Base-by-base conservation (phyloP, 2,888 invertebrate species). In the Dolichopus griseipennis region DNA sequence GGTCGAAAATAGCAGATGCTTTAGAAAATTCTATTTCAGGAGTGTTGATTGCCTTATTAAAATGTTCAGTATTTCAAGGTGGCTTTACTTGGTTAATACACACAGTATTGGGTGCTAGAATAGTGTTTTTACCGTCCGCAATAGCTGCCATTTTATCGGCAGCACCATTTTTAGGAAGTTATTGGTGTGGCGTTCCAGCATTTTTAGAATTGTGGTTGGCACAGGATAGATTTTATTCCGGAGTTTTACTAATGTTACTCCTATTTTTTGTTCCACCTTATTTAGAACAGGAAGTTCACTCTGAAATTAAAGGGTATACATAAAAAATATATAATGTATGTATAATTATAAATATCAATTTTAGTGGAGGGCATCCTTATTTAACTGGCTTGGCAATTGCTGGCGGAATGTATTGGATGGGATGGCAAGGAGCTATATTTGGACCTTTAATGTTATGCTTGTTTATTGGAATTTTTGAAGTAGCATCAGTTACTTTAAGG, bases 81-180 rank as follows among this genome's bases (percentile, higher is more conserved):
- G 85, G 98, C 72, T 99, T 97, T 89, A 98, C 98, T 0, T 99
- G 97, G 95, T 87, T 98, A 71, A 92, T 95, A 67, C 98, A 99
- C 81, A 95, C 93, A 72, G 83, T 98, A 15, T 97, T 98, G 78
- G 93, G 93, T 69, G 92, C 92, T 5, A 93, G 95, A 81, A 93
- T 99, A 70, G 93, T 98, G 52, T 98, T 97, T 80, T 85, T 98
- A 72, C 97, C 98, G 1, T 92, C 96, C 75, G 80, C 78, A 0
- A 62, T 97, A 75, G 98, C 97, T 0, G 92, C 95, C 1, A 85
- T 97, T 68, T 85, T 99, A 76, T 97, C 95, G 2, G 98, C 97
- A 1, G 92, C 98, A 6, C 98, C 98, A 2, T 93, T 98, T 81
- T 84, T 98, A 69, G 97, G 97, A 10, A 95, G 97, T 1, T 99